These are phyloP conservation scores for Ridgeia piscesae DNA, from an alignment of 1,140 invertebrate genomes.

Conservation along the genomic window DNA sequence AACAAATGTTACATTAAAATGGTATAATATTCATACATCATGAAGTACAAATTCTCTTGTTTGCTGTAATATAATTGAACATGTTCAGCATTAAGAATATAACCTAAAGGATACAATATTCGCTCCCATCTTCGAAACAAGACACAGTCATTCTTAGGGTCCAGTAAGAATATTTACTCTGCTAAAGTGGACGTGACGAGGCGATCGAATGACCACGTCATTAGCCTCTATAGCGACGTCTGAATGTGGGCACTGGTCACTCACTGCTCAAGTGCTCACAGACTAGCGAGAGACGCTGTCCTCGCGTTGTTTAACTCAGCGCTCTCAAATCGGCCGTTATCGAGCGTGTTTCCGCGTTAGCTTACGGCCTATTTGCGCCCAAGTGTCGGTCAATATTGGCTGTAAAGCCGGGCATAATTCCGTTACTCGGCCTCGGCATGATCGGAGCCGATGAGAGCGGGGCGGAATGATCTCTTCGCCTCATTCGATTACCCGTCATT, in stretches of 20 bases:
- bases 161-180: neutral
- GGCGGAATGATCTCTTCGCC: neutral
- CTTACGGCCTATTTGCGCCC: neutral
- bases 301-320: neutral
- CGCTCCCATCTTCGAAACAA: neutral
- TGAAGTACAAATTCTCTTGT: too few relatives aligned
- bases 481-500: neutral
- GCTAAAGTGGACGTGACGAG: neutral
- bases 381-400: slow-evolving; percentile 4
- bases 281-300: neutral
- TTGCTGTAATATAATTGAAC: neutral
- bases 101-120: neutral
- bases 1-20: too few relatives aligned
- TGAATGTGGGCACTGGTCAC: neutral
- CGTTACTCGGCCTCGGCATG: neutral
- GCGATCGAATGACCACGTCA: neutral
- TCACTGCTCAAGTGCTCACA: neutral
- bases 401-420: neutral
- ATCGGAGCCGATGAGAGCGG: neutral
- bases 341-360: neutral
- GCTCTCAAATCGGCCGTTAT: neutral
- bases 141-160: neutral
- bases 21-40: too few relatives aligned
- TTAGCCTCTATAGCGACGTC: neutral
- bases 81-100: neutral